phyloP scores from a whole-genome alignment of 1,140 invertebrate species.

The Dendrolimus kikuchii region DNA sequence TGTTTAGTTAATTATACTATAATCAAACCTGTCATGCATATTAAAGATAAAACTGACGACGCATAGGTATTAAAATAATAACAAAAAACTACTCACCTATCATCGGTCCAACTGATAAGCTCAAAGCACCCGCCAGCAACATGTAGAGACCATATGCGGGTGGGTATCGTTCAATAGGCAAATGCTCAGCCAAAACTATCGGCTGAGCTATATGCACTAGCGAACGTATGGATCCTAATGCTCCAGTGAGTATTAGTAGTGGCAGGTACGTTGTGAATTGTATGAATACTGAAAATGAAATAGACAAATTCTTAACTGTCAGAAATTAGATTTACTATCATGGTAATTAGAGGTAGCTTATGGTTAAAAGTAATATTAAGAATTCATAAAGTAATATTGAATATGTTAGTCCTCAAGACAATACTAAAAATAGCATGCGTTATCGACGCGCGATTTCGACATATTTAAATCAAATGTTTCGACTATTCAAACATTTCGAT shows the following conservation, averaged over 20 bases:
- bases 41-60: neutral
- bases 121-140: slow-evolving; percentile 66
- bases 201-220: slow-evolving; percentile 73
- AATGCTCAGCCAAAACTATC: slow-evolving; percentile 75
- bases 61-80: neutral
- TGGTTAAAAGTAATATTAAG: too few relatives aligned
- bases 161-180: slow-evolving; percentile 76
- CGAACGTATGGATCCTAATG: slow-evolving; percentile 72
- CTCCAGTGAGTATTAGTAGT: slow-evolving; percentile 65
- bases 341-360: too few relatives aligned
- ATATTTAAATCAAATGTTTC: too few relatives aligned
- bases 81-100: slow-evolving; percentile 42
- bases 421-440: too few relatives aligned
- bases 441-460: too few relatives aligned
- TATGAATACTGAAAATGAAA: slow-evolving; percentile 40
- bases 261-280: slow-evolving; percentile 56
- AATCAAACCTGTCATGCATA: neutral
- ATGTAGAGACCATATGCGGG: slow-evolving; percentile 78
- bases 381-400: too few relatives aligned
- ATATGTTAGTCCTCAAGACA: too few relatives aligned
- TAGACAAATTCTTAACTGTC: slow-evolving; percentile 1
- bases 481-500: too few relatives aligned
- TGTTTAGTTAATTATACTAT: too few relatives aligned
- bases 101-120: slow-evolving; percentile 54
- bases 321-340: neutral